Conservation (phyloP, 2,888 invertebrate genomes). For the Xanthia togata region DNA sequence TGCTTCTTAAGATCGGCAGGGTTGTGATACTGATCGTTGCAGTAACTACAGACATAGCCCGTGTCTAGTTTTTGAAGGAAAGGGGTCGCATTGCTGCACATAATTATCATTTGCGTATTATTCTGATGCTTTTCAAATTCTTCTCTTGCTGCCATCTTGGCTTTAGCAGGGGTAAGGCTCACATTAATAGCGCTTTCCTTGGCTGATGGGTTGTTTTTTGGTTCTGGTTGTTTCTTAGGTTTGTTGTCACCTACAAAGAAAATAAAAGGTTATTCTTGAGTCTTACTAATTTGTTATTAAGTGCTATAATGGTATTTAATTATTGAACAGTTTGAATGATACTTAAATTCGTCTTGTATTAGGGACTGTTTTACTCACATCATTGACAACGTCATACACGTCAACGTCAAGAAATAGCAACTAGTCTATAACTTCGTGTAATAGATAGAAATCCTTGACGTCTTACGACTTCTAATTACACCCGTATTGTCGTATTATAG, state of each 20-base stretch:
- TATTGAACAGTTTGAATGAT: neutral
- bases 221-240: constrained; percentile 5
- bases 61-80: constrained; percentile 74
- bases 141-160: constrained; percentile 17
- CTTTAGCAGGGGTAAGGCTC: constrained; percentile 10
- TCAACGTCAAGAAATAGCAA: neutral
- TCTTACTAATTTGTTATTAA: neutral
- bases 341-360: neutral
- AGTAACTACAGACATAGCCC: constrained; percentile 80
- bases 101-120: constrained; percentile 75
- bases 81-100: constrained; percentile 80
- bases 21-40: constrained; percentile 71
- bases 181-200: neutral
- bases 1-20: constrained; percentile 74
- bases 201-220: constrained; percentile 16
- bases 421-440: neutral
- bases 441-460: neutral
- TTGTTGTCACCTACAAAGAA: constrained; percentile 46
- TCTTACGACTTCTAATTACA: no score
- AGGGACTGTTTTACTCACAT: constrained; percentile 9
- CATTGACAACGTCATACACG: neutral
- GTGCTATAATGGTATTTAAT: neutral
- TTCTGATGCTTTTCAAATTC: constrained; percentile 72
- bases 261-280: constrained; percentile 31
- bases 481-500: neutral